A percentile compares a stretch with the other conserved stretches of the same genome.
These are phyloP conservation scores for Andrena marginata DNA, from an alignment of 2,888 invertebrate species.

Conservation along the genomic window DNA sequence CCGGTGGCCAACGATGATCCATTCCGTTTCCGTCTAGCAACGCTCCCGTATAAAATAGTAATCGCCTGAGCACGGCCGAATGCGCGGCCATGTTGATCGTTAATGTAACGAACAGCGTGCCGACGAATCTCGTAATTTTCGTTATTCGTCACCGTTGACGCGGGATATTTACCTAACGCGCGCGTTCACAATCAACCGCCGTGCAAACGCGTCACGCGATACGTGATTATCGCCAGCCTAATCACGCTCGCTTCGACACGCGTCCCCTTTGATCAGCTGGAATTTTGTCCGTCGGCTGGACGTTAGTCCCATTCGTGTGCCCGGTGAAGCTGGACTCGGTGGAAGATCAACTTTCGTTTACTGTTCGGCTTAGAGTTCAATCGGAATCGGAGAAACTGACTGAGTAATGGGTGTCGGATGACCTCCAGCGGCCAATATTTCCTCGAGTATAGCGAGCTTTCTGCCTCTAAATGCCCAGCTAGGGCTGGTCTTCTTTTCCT, in stretches of 20 bases:
- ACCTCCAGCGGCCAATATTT: too few relatives aligned
- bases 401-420: too few relatives aligned
- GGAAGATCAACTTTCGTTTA: background rate
- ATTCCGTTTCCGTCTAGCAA: slow-evolving; percentile 28
- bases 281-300: background rate
- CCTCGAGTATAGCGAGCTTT: too few relatives aligned
- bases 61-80: slow-evolving; percentile 12
- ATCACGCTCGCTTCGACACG: slow-evolving; percentile 35
- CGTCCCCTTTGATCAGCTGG: slow-evolving; percentile 19
- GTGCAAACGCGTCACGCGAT: slow-evolving; percentile 34
- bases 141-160: slow-evolving; percentile 50
- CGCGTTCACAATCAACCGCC: slow-evolving; percentile 40
- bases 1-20: slow-evolving; percentile 51
- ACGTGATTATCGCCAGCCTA: slow-evolving; percentile 46
- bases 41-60: slow-evolving; percentile 49
- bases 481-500: too few relatives aligned
- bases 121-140: slow-evolving; percentile 59
- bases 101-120: slow-evolving; percentile 61
- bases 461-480: too few relatives aligned
- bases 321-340: background rate
- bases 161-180: slow-evolving; percentile 43
- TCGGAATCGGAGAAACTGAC: too few relatives aligned
- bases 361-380: too few relatives aligned
- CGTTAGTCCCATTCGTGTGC: background rate
- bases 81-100: slow-evolving; percentile 47